Evolutionary conservation across 2,113 vertebrate species (phyloP).

Genomic region (Sorex fumeus): DNA sequence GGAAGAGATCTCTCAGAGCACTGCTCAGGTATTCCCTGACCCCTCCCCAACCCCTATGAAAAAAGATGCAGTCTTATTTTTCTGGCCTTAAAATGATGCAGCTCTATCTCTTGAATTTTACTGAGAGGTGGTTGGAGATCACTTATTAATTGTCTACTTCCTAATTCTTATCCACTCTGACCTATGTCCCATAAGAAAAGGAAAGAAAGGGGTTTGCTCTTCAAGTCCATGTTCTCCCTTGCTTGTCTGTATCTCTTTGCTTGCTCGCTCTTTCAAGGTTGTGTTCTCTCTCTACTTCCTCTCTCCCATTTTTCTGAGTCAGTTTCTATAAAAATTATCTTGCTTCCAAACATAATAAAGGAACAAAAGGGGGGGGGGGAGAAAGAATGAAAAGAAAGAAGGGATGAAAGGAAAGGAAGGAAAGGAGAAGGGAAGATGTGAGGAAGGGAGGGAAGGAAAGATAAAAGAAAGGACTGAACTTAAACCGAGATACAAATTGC

Average conservation of each 20-base stretch:
- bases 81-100: neutral
- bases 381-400: neutral
- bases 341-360: neutral
- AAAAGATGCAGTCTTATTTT: no score
- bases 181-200: neutral
- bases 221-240: no score
- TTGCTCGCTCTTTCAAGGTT: no score
- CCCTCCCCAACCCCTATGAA: no score
- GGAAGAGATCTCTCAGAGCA: no score
- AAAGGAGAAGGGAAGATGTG: no score
- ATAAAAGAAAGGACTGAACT: neutral
- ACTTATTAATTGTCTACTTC: neutral
- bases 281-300: no score
- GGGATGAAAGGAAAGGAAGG: neutral
- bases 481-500: neutral
- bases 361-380: neutral
- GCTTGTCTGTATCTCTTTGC: no score
- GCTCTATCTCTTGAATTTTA: constrained; percentile 12
- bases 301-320: no score
- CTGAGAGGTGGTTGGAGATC: neutral
- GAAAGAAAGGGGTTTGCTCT: no score
- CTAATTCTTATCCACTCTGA: neutral
- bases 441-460: neutral
- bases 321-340: no score
- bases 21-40: no score